phyloP scores from a whole-genome alignment of 2,888 invertebrate species.

The Lycia hirtaria region DNA sequence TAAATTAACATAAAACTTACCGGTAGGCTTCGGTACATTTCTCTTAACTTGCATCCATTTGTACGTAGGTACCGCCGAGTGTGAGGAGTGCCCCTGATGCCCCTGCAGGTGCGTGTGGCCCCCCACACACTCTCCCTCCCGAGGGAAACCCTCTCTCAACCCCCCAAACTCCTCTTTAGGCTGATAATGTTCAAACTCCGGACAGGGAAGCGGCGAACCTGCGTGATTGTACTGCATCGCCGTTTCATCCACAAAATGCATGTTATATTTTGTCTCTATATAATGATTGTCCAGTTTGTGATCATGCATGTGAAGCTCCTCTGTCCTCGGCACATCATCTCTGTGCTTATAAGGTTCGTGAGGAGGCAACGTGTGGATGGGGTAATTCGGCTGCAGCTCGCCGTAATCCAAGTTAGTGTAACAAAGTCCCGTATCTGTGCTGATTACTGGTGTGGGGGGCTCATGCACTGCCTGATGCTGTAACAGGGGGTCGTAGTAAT shows the following conservation, averaged over 20 bases:
- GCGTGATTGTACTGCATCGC: constrained; percentile 73
- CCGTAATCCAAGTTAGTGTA: constrained; percentile 95
- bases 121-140: constrained; percentile 66
- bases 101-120: constrained; percentile 64
- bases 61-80: constrained; percentile 93
- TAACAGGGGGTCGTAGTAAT: constrained; percentile 82
- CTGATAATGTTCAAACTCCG: constrained; percentile 86
- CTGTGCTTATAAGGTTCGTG: constrained; percentile 81
- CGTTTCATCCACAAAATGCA: constrained; percentile 79
- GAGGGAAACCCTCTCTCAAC: constrained; percentile 67
- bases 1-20: no score
- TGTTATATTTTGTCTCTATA: constrained; percentile 82
- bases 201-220: constrained; percentile 80
- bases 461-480: constrained; percentile 74
- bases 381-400: constrained; percentile 76
- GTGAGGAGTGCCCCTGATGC: constrained; percentile 79
- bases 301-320: constrained; percentile 75
- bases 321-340: constrained; percentile 85
- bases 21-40: constrained; percentile 96
- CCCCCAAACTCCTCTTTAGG: constrained; percentile 87
- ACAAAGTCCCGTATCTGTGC: constrained; percentile 93
- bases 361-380: constrained; percentile 83
- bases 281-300: constrained; percentile 80
- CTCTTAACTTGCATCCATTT: constrained; percentile 99
- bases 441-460: constrained; percentile 89